phyloP scores from a whole-genome alignment of 2,113 vertebrate genomes.

The Antechinus stuartii region DNA sequence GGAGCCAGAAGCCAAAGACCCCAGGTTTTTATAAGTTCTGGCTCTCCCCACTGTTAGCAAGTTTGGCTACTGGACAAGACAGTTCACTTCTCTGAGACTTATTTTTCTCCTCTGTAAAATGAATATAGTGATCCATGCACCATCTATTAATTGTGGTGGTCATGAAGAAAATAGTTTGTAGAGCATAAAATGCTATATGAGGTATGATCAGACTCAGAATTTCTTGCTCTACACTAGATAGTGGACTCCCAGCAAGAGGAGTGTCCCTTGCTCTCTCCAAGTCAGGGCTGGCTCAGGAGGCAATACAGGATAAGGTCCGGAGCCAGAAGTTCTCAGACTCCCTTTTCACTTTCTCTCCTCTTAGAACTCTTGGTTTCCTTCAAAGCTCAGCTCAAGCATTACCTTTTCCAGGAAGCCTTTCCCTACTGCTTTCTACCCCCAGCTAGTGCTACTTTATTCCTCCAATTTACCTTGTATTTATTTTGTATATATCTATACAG shows the following conservation, averaged over 20 bases:
- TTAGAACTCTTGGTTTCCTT: neutral
- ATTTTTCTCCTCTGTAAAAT: neutral
- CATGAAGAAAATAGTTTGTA: neutral
- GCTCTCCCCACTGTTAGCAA: neutral
- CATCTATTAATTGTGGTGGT: neutral
- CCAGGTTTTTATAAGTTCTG: neutral
- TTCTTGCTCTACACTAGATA: neutral
- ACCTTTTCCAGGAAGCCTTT: neutral
- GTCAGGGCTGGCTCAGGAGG: neutral
- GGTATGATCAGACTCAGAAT: neutral
- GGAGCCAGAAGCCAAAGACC: neutral
- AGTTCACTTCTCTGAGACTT: neutral
- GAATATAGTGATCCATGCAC: neutral
- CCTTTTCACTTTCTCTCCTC: neutral
- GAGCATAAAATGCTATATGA: neutral
- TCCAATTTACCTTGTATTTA: neutral
- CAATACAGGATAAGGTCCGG: neutral
- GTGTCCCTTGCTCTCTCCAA: too few species aligned
- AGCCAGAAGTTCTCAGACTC: neutral
- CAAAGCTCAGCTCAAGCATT: neutral
- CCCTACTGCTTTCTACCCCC: neutral
- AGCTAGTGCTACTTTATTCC: neutral
- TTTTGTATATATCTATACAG: neutral
- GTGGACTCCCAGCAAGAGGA: neutral
- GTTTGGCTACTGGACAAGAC: neutral